Evolutionary conservation across 2,797 vertebrate species (phyloP), one percentile per base, ranked within the genome.

Genomic region (Sebastes umbrosus): DNA sequence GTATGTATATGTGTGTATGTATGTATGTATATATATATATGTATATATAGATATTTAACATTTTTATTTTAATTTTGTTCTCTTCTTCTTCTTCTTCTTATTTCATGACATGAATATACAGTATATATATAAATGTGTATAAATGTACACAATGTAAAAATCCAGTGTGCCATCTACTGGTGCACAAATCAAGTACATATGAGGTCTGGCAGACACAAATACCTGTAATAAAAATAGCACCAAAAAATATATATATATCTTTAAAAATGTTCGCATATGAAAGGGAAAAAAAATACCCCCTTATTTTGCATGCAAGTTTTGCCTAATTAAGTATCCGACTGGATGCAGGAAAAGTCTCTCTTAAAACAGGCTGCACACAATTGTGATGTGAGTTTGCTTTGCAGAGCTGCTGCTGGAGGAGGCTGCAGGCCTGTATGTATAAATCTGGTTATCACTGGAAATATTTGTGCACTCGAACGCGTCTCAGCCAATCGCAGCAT

Each of bases 101-200:
- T 39, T 39, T 39, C 36, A 39, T 39, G 12, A 39, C 36, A 39
- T 14, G 13, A 39, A 39, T 39, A 39, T 3, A 39, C 2, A 39
- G 13, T 34, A 0, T 34, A 10, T 36, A 13, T 4, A 39, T 39
- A 39, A 39, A 39, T 39, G 36, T 39, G 12, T 39, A 39, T 39
- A 39, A 39, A 39, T 39, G 36, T 39, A 39, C 36, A 39, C 13
- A 39, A 39, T 39, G 79, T 79, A 63, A 87, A 39, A 81, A 79
- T 39, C 46, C 76, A 90, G 69, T 82, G 83, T 80, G 90, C 92
- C 90, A 89, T 83, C 92, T 94, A 84, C 88, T 91, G 93, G 90
- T 7, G 57, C n/a, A 58, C 27, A 75, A 18, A 78, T 80, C 50
- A 77, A 80, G 16, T 86, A 57, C 85, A 90, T 7, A n/a, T 50